Base-by-base conservation (phyloP, 2,888 invertebrate species). In the Thymelicus acteon region DNA sequence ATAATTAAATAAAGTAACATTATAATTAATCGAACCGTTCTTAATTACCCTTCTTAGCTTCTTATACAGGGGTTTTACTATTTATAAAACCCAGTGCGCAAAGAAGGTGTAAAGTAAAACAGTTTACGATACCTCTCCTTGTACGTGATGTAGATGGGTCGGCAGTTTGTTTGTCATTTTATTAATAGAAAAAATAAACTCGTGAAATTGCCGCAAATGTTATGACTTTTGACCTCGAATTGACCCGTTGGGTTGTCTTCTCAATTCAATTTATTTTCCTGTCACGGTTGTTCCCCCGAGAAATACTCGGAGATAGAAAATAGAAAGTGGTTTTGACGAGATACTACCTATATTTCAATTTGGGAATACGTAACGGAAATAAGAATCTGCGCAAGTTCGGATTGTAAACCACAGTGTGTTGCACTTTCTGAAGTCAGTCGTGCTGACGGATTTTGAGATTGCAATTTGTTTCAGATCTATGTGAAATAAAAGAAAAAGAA, bases 241-340 rank as follows among this genome's bases (percentile, higher is more conserved):
- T 71, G 65, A 65, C 60, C 65, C 71, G 65, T 54, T 40, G 71
- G 65, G 71, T 71, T 52, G 60, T 60, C 65, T 71, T 71, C 60
- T 54, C 71, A 44, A 65, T 71, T 71, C 71, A 58, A 71, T 71
- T 71, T 71, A 71, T 71, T 71, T 65, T 54, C 49, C 71, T 71
- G 71, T 71, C 71, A 71, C 71, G 37, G 52, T 60, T n/a, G 24
- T 31, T 71, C 71, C 65, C 71, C 7, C 13, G 65, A 65, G 71
- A 44, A 37, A 37, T 60, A 31, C 65, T 60, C 65, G 71, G 52
- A 71, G 65, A 71, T 71, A 71, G 71, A 71, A 71, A 71, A 71
- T 65, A 71, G 71, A 71, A 65, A 71, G 71, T 71, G 71, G 71
- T 71, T 71, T 71, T 71, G 71, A 71, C 60, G 60, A 65, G 65